A percentile compares a stretch with the other conserved stretches of the same genome.
Conservation (phyloP, 2,797 vertebrate genomes). For the Peromyscus eremicus region DNA sequence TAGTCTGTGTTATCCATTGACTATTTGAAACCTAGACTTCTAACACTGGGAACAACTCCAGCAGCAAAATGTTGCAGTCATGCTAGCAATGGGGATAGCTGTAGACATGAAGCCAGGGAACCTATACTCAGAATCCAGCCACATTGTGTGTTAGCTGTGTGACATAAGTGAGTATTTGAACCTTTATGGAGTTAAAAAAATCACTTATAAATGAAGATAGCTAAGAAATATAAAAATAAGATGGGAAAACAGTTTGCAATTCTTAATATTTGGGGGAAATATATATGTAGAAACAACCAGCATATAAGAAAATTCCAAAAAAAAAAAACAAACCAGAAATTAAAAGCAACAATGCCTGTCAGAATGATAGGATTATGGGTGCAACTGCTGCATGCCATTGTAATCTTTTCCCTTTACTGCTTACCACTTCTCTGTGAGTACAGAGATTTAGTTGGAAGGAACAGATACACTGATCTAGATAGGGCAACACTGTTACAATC, state of each 20-base stretch:
- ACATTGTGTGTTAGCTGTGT: background rate
- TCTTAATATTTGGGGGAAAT: background rate
- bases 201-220: background rate
- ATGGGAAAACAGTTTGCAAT: background rate
- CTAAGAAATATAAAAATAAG: background rate
- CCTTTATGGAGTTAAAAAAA: background rate
- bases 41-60: background rate
- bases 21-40: background rate
- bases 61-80: background rate
- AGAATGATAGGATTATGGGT: background rate
- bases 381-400: background rate
- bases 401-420: conserved; percentile 13
- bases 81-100: background rate
- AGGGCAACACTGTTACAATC: background rate
- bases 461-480: background rate
- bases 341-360: background rate
- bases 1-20: background rate
- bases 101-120: background rate
- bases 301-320: background rate
- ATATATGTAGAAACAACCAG: background rate
- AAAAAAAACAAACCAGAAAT: conserved; percentile 26
- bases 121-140: background rate
- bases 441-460: background rate
- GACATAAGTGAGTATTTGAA: background rate
- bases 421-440: conserved; percentile 9